phyloP scores from a whole-genome alignment of 2,797 vertebrate genomes.

The Muscicapa comitata region DNA sequence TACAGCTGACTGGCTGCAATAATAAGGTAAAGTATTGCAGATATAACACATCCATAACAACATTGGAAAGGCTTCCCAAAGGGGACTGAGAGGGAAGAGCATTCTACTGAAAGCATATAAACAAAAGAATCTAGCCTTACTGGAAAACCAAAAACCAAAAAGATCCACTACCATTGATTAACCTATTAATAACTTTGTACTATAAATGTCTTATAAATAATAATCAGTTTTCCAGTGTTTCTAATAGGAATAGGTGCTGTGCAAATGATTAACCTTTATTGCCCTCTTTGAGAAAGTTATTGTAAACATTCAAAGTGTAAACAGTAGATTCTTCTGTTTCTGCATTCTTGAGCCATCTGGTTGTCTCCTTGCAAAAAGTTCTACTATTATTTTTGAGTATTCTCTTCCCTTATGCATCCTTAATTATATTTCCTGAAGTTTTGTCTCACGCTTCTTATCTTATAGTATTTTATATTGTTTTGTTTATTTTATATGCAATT shows the following conservation, averaged over 20 bases:
- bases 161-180: background rate
- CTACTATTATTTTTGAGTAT: background rate
- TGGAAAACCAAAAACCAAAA: background rate
- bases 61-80: background rate
- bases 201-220: background rate
- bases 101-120: background rate
- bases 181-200: background rate
- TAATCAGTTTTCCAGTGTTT: background rate
- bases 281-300: background rate
- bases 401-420: background rate
- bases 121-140: background rate
- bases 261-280: background rate
- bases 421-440: background rate
- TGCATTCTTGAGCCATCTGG: background rate
- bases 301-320: background rate
- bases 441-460: background rate
- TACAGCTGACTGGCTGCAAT: background rate
- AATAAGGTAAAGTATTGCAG: background rate
- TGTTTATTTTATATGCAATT: background rate
- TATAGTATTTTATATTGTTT: background rate
- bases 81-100: background rate
- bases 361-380: background rate
- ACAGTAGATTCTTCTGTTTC: background rate
- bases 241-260: background rate
- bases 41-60: background rate